Evolutionary conservation across 92 coral and sea anemone species (phyloP).

Genomic region (Heliopora coerulea): DNA sequence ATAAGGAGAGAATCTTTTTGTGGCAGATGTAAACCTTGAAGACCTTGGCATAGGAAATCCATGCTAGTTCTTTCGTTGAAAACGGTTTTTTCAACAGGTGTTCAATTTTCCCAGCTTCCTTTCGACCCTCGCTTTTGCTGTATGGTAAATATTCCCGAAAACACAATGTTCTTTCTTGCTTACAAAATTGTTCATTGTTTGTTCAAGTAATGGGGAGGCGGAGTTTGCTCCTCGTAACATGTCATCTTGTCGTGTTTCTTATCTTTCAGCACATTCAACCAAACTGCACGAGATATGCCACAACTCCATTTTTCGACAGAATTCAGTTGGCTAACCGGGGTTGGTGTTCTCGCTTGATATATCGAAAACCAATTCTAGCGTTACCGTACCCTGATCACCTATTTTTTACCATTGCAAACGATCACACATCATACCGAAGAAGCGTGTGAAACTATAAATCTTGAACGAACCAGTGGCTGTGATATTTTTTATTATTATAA

Average conservation of each 20-base stretch:
- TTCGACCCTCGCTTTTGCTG: not conserved
- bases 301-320: not conserved
- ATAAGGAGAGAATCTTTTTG: not conserved
- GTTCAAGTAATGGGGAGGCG: constrained; percentile 45
- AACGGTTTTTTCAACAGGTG: not conserved
- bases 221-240: constrained; percentile 36
- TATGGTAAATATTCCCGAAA: constrained; percentile 4
- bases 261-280: constrained; percentile 27
- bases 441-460: not conserved
- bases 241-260: constrained; percentile 34
- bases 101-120: not conserved
- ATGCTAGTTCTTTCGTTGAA: no score
- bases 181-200: constrained; percentile 40
- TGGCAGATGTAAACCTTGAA: constrained; percentile 3
- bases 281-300: constrained; percentile 17
- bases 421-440: not conserved
- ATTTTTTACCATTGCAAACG: not conserved
- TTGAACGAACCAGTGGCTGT: not conserved
- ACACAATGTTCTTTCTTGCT: constrained; percentile 27
- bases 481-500: no score
- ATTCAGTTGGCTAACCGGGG: no score
- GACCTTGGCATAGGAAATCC: no score
- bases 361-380: no score
- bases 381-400: no score
- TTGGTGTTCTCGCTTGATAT: no score